Percentiles rank a stretch among this genome's conserved stretches.
These are phyloP conservation scores for Calycopis cecrops DNA, from an alignment of 1,140 invertebrate species.

Conservation along the genomic window DNA sequence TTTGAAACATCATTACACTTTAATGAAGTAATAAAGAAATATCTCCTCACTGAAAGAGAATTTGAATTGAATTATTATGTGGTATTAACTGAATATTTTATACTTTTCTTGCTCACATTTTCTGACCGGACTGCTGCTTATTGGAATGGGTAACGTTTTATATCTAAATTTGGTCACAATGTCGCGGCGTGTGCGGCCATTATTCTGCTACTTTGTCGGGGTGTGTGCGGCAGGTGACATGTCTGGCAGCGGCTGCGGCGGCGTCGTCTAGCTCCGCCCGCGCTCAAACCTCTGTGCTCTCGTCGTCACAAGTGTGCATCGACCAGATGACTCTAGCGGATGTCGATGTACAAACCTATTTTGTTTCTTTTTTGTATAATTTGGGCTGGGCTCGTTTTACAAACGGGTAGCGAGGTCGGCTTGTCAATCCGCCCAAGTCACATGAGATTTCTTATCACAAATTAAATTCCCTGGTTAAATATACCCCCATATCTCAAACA, in stretches of 20 bases:
- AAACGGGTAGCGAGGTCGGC: too few species aligned
- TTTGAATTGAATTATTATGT: too few species aligned
- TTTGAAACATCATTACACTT: too few species aligned
- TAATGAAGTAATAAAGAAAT: too few species aligned
- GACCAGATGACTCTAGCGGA: conserved; percentile 80
- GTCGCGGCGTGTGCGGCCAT: neutral
- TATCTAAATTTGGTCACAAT: neutral
- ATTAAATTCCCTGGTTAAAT: too few species aligned
- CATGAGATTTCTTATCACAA: too few species aligned
- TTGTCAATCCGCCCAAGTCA: too few species aligned
- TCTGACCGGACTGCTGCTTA: conserved; percentile 42
- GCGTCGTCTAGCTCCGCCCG: conserved; percentile 45
- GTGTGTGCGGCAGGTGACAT: conserved; percentile 34
- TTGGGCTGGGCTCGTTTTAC: too few species aligned
- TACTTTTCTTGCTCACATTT: conserved; percentile 22
- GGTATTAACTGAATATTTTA: neutral
- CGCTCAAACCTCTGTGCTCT: conserved; percentile 66
- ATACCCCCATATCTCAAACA: too few species aligned
- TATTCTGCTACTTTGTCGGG: too few species aligned
- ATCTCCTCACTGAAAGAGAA: too few species aligned
- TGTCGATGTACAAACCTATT: conserved; percentile 76
- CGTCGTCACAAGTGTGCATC: conserved; percentile 79
- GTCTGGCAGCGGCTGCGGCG: conserved; percentile 72
- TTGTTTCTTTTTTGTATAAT: too few species aligned
- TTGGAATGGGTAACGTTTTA: conserved; percentile 45